A percentile compares a stretch with the other conserved stretches of the same genome.
Evolutionary conservation across 1,140 invertebrate genomes (phyloP).

Genomic region (Arion vulgaris): DNA sequence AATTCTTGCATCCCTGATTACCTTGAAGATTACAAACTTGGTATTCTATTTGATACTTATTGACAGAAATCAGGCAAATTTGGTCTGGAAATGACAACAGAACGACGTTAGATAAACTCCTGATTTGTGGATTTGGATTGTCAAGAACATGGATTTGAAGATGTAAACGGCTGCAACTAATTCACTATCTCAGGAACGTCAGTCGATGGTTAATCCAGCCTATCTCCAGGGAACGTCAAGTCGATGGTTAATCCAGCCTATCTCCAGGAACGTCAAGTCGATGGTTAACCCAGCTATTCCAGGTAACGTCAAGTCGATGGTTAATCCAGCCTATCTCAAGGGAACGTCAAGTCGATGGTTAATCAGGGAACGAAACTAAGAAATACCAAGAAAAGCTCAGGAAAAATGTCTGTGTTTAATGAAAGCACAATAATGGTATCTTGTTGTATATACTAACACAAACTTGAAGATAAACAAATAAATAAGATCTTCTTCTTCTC

Average conservation of each 20-base stretch:
- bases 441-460: too few species aligned
- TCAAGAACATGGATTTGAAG: not conserved
- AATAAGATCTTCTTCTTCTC: too few species aligned
- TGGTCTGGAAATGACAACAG: not conserved
- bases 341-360: not conserved
- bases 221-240: not conserved
- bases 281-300: too few species aligned
- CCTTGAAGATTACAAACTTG: not conserved
- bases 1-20: not conserved
- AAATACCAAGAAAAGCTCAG: not conserved
- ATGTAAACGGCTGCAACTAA: not conserved
- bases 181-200: too few species aligned
- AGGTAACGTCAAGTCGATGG: too few species aligned
- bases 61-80: slow-evolving; percentile 4
- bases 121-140: not conserved
- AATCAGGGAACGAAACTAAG: not conserved
- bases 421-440: too few species aligned
- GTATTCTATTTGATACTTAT: not conserved
- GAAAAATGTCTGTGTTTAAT: not conserved
- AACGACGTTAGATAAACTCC: not conserved
- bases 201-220: too few species aligned
- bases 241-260: not conserved
- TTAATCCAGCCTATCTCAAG: not conserved
- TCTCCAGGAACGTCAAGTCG: too few species aligned
- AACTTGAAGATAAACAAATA: too few species aligned